Evolutionary conservation across 2,888 invertebrate genomes (phyloP), one percentile per base, ranked within the genome.

Genomic region (Apodemia duryi): DNA sequence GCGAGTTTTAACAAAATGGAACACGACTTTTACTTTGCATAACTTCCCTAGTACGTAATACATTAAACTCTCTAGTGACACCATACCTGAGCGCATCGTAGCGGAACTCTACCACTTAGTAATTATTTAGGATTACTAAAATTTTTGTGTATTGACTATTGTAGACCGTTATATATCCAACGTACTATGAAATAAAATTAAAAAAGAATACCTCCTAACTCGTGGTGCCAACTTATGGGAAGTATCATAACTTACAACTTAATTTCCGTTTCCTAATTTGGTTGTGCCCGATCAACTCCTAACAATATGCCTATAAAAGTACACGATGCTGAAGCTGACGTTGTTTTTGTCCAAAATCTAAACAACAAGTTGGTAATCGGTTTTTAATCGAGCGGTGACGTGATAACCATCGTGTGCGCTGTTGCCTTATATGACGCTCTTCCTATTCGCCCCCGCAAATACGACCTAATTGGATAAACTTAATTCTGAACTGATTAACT

Each of bases 401-500:
- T 76, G 79, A 79, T 57, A 32, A 11, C 29, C 32, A 32, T 11
- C 57, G 57, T 29, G 76, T 75, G 70, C 73, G 75, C 76, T 79
- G 75, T 74, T 75, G 72, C 91, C 91, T 77, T 91, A 88, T 88
- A 89, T 78, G 90, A 79, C 77, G 74, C 80, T 83, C 85, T 87
- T 88, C 88, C 88, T 88, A 86, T 76, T 87, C 91, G 90, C 91
- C 91, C 90, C 91, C 91, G 85, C 91, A 76, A 65, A n/a, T 7
- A 65, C 64, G 75, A 75, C 73, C 70, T 74, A 76, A 76, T 78
- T 79, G 79, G 79, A 82, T 80, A 81, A 84, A 83, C 81, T 38
- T 38, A 9, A 38, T 38, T 38, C 38, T 9, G 7, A 9, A 38
- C 38, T 38, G 38, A 38, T 38, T 38, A 38, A 38, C 38, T 38